Conservation (phyloP, 2,113 vertebrate species). For the Butastur rufipennis region DNA sequence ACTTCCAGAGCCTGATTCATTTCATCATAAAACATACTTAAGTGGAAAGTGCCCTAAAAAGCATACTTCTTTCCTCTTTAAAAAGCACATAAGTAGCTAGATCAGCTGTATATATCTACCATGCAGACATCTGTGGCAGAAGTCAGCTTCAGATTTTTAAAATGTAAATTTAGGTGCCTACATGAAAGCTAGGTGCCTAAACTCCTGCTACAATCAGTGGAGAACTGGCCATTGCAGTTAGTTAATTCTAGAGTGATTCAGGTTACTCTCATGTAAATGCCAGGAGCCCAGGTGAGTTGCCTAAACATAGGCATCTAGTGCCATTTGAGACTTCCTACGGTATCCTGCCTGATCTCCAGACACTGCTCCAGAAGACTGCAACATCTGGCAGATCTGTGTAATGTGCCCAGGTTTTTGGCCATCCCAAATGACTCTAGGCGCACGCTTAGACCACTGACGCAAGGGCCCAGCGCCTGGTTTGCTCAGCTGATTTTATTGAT, state of each 20-base stretch:
- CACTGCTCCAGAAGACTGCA: neutral
- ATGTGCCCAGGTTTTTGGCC: neutral
- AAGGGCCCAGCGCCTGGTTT: neutral
- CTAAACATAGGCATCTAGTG: neutral
- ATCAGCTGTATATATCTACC: neutral
- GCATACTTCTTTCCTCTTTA: neutral
- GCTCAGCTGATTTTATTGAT: neutral
- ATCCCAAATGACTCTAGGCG: neutral
- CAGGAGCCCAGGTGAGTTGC: neutral
- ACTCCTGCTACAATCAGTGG: neutral
- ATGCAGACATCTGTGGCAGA: neutral
- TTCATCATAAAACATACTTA: neutral
- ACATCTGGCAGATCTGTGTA: neutral
- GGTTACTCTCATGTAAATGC: neutral
- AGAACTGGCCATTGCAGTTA: neutral
- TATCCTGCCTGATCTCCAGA: neutral
- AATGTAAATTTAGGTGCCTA: neutral
- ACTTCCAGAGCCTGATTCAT: neutral
- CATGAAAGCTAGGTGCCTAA: neutral
- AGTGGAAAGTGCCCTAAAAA: neutral
- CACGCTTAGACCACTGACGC: neutral
- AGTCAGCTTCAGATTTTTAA: neutral
- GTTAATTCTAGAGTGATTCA: neutral
- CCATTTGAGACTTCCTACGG: neutral
- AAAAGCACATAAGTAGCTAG: neutral